Conservation (phyloP, 2,888 invertebrate genomes). For the Drosophila hamatofila region DNA sequence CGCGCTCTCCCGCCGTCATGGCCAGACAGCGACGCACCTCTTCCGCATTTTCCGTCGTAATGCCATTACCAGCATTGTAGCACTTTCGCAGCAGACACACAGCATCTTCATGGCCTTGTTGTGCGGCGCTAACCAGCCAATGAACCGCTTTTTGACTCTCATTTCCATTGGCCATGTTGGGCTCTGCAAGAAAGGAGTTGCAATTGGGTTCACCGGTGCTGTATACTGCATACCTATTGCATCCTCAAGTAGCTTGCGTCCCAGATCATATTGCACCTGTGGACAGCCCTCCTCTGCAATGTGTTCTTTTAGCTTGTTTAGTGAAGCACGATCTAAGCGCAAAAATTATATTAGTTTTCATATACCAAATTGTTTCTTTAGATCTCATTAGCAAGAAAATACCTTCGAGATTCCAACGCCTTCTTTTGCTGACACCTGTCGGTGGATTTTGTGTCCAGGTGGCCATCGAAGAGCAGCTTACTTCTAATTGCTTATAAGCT, state of each 20-base stretch:
- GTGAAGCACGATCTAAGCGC: constrained; percentile 83
- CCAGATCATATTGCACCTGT: constrained; percentile 94
- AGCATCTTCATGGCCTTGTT: constrained; percentile 95
- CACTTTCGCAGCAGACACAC: constrained; percentile 89
- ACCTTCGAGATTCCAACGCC: constrained; percentile 85
- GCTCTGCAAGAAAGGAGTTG: constrained; percentile 57
- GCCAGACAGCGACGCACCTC: constrained; percentile 92
- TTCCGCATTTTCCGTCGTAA: constrained; percentile 90
- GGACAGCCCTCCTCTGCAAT: constrained; percentile 95
- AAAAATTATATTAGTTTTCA: constrained; percentile 1
- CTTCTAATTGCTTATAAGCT: constrained; percentile 52
- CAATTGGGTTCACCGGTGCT: background rate
- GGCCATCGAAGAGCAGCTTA: constrained; percentile 73
- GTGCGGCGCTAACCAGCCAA: constrained; percentile 97
- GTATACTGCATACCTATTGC: constrained; percentile 88
- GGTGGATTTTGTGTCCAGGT: constrained; percentile 85
- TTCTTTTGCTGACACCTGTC: constrained; percentile 70
- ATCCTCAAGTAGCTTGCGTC: constrained; percentile 92
- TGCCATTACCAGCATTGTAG: constrained; percentile 90
- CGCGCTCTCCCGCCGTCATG: constrained; percentile 94
- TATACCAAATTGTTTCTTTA: background rate
- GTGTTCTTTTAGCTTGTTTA: constrained; percentile 87
- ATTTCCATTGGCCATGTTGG: constrained; percentile 73
- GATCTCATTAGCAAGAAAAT: constrained; percentile 5
- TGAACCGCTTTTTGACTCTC: constrained; percentile 92